Conservation (phyloP, 2,113 vertebrate genomes). For the Oreocharis arfaki region DNA sequence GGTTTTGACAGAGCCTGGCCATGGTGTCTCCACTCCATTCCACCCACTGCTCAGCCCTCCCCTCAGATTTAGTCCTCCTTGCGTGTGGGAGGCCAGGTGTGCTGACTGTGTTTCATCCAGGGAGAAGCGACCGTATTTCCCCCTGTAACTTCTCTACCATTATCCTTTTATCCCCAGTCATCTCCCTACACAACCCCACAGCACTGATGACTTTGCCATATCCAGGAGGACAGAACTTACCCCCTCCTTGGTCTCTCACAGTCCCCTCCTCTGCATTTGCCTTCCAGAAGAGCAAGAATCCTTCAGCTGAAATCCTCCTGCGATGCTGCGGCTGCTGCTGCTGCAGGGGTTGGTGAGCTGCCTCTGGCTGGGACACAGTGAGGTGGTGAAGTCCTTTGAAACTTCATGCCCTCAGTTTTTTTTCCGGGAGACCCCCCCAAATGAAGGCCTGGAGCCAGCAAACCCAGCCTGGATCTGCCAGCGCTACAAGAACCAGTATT, state of each 20-base stretch:
- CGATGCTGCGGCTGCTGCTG: neutral
- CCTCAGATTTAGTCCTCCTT: neutral
- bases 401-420: slow-evolving; percentile 28
- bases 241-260: neutral
- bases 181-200: neutral
- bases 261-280: neutral
- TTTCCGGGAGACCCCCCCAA: neutral
- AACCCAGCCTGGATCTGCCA: slow-evolving; percentile 39
- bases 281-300: neutral
- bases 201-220: neutral
- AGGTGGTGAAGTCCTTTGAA: slow-evolving; percentile 32
- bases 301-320: neutral
- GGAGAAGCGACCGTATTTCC: neutral
- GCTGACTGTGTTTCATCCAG: neutral
- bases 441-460: neutral
- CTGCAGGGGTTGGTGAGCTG: neutral
- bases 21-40: too few relatives aligned
- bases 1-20: neutral
- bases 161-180: neutral
- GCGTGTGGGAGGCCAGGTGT: neutral
- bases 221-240: neutral
- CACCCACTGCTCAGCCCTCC: neutral
- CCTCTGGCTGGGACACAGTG: neutral
- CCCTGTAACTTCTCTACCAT: neutral
- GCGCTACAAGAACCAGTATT: slow-evolving; percentile 5